Percentiles rank a stretch among this genome's conserved stretches.
phyloP scores from a whole-genome alignment of 2,888 invertebrate genomes.

The Melipona beecheii region DNA sequence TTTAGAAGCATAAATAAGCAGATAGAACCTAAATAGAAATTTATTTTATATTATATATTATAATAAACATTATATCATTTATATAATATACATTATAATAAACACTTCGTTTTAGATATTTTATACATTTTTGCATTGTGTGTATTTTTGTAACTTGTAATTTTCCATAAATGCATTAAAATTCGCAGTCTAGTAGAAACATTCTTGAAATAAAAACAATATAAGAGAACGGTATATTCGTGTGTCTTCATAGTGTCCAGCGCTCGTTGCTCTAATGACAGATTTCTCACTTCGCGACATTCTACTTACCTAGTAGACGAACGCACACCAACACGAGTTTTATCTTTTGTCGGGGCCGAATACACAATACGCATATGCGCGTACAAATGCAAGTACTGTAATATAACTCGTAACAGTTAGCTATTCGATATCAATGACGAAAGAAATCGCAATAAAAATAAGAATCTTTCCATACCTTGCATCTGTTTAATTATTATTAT shows the following conservation, averaged over 20 bases:
- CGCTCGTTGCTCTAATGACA: conserved; percentile 64
- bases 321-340: conserved; percentile 54
- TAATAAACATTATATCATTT: too few relatives aligned
- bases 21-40: too few relatives aligned
- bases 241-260: conserved; percentile 52
- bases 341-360: conserved; percentile 43
- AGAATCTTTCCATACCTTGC: neutral
- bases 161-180: too few relatives aligned
- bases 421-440: conserved; percentile 47
- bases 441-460: conserved; percentile 36
- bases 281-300: conserved; percentile 74
- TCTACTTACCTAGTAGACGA: conserved; percentile 70
- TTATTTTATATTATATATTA: too few relatives aligned
- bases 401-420: conserved; percentile 47
- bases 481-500: neutral
- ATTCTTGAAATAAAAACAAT: too few relatives aligned
- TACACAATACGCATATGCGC: conserved; percentile 9
- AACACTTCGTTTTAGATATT: too few relatives aligned
- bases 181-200: too few relatives aligned
- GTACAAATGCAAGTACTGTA: conserved; percentile 53
- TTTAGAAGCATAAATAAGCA: too few relatives aligned
- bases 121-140: too few relatives aligned
- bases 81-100: too few relatives aligned
- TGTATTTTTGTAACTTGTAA: too few relatives aligned
- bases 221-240: conserved; percentile 33